A percentile compares a stretch with the other conserved stretches of the same genome.
Conservation (phyloP, 2,888 invertebrate species). For the Idaea dimidiata region DNA sequence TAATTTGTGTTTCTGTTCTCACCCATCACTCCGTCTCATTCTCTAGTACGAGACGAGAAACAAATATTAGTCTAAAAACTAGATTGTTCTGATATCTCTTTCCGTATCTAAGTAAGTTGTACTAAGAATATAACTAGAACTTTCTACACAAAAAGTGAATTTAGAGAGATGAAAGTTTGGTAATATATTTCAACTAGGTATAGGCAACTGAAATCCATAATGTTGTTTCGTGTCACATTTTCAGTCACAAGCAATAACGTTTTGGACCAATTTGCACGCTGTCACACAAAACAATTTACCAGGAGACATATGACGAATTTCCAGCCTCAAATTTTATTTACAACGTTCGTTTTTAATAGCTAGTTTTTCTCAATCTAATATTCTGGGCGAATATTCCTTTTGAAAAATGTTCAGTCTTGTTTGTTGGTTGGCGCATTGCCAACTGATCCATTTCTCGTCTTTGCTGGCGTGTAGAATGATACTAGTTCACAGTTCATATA, state of each 20-base stretch:
- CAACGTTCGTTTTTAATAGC: slow-evolving; percentile 41
- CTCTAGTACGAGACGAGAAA: slow-evolving; percentile 56
- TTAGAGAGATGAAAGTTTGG: slow-evolving; percentile 23
- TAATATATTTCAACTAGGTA: slow-evolving; percentile 11
- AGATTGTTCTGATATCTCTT: slow-evolving; percentile 26
- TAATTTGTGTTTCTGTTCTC: slow-evolving; percentile 49
- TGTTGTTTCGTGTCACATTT: slow-evolving; percentile 42
- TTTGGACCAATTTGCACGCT: slow-evolving; percentile 59
- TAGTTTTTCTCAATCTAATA: slow-evolving; percentile 46
- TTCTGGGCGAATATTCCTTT: slow-evolving; percentile 51
- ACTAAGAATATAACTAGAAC: background rate
- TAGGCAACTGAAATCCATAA: background rate
- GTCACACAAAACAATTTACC: slow-evolving; percentile 64
- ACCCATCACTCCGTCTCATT: slow-evolving; percentile 48
- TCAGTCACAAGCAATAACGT: slow-evolving; percentile 50
- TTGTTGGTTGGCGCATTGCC: slow-evolving; percentile 60
- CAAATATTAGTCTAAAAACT: slow-evolving; percentile 41
- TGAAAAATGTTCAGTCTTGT: slow-evolving; percentile 45
- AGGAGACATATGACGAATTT: slow-evolving; percentile 65
- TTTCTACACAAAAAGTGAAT: background rate
- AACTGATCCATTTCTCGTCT: slow-evolving; percentile 70
- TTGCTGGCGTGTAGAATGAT: slow-evolving; percentile 58
- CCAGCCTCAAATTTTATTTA: slow-evolving; percentile 59
- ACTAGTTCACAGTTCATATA: slow-evolving; percentile 72
- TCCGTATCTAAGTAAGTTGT: background rate